Conservation (phyloP, 2,797 vertebrate species). For the Platalea minor region DNA sequence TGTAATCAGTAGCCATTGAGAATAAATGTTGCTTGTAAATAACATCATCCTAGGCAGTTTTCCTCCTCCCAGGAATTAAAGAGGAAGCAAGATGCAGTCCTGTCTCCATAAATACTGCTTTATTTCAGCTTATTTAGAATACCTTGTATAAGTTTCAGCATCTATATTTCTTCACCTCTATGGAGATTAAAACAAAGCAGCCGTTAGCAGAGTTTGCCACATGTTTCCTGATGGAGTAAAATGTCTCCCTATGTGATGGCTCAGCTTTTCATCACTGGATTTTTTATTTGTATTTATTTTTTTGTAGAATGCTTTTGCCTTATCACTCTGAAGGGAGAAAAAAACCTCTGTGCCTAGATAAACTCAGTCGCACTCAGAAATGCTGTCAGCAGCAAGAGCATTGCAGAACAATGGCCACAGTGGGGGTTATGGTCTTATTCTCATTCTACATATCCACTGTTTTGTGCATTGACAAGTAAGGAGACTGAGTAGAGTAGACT, state of each 20-base stretch:
- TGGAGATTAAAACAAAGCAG: not conserved
- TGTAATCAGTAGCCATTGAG: not conserved
- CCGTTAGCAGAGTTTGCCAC: not conserved
- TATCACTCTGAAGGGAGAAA: not conserved
- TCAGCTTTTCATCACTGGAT: not conserved
- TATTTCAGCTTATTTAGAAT: not conserved
- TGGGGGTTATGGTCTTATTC: not conserved
- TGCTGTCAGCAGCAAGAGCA: not conserved
- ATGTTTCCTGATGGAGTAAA: not conserved
- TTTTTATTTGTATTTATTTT: not conserved
- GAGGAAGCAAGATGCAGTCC: not conserved
- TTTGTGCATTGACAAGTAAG: not conserved
- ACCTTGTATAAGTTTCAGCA: not conserved
- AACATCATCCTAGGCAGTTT: not conserved
- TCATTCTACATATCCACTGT: not conserved
- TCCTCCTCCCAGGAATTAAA: not conserved
- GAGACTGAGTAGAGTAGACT: not conserved
- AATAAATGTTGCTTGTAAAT: slow-evolving; percentile 6
- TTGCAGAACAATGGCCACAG: not conserved
- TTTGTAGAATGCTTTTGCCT: not conserved
- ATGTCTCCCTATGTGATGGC: not conserved
- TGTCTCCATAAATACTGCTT: not conserved
- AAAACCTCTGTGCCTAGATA: not conserved
- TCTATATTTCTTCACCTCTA: not conserved
- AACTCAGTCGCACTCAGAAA: not conserved